Percentiles rank a stretch among this genome's conserved stretches.
These are phyloP conservation scores for Oscheius sp. DNA, from an alignment of 2,888 invertebrate genomes.

Conservation along the genomic window DNA sequence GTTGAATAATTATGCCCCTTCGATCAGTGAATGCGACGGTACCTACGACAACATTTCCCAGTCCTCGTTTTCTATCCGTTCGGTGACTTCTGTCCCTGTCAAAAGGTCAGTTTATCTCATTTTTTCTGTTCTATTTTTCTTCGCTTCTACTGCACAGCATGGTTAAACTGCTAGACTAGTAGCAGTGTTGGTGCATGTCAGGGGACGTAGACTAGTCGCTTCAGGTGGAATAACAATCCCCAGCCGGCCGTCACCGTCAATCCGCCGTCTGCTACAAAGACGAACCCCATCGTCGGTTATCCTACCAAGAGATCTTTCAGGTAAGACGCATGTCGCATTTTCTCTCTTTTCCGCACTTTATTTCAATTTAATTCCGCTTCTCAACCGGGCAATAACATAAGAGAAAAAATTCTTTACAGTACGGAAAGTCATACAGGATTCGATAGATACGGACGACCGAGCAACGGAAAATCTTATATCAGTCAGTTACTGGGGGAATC, in stretches of 20 bases:
- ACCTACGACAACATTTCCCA: conserved; percentile 67
- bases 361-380: background rate
- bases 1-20: conserved; percentile 50
- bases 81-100: conserved; percentile 55
- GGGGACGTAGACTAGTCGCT: background rate
- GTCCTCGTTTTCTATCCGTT: conserved; percentile 65
- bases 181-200: conserved; percentile 26
- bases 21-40: conserved; percentile 49
- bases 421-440: conserved; percentile 54
- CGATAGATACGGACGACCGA: conserved; percentile 52
- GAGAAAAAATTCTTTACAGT: conserved; percentile 38
- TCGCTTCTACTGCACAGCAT: conserved; percentile 25
- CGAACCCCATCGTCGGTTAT: background rate
- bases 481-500: background rate
- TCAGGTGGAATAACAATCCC: conserved; percentile 22
- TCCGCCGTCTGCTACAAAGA: background rate
- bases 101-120: conserved; percentile 37
- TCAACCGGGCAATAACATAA: background rate
- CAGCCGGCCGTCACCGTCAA: conserved; percentile 11
- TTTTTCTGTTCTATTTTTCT: conserved; percentile 11
- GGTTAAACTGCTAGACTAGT: conserved; percentile 34
- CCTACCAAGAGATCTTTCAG: conserved; percentile 34
- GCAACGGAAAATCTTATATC: conserved; percentile 36
- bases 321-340: conserved; percentile 18
- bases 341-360: conserved; percentile 6